phyloP scores from a whole-genome alignment of 2,113 vertebrate genomes.

The Melozone crissalis region DNA sequence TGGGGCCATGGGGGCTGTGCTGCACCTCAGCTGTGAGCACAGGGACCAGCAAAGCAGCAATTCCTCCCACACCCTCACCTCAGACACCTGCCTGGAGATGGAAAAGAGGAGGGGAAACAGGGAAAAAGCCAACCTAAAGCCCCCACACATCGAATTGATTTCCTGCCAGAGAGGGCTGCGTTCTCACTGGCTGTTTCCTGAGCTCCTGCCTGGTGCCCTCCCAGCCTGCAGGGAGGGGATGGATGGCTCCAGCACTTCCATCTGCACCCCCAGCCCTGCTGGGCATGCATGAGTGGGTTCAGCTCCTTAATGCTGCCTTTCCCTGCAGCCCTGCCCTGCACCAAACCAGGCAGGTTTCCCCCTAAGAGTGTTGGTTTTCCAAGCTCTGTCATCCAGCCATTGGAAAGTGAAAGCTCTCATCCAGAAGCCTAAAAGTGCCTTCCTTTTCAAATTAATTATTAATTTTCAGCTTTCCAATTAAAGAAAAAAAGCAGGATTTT shows the following conservation, averaged over 20 bases:
- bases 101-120: background rate
- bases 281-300: background rate
- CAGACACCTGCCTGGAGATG: background rate
- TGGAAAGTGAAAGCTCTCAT: background rate
- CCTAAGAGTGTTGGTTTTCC: background rate
- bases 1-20: background rate
- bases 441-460: background rate
- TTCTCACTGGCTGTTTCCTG: background rate
- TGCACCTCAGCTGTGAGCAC: background rate
- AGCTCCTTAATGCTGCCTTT: background rate
- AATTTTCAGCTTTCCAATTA: background rate
- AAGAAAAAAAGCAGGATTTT: background rate
- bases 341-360: background rate
- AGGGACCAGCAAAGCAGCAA: background rate
- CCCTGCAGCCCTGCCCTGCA: rapidly evolving
- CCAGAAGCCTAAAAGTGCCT: background rate
- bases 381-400: rapidly evolving
- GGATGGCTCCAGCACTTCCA: background rate
- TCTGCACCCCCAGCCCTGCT: background rate
- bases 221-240: background rate
- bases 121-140: background rate
- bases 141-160: background rate
- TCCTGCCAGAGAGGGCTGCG: background rate
- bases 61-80: background rate
- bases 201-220: background rate